These are phyloP conservation scores for Protonibea diacanthus DNA, from an alignment of 2,797 vertebrate genomes.

Conservation along the genomic window DNA sequence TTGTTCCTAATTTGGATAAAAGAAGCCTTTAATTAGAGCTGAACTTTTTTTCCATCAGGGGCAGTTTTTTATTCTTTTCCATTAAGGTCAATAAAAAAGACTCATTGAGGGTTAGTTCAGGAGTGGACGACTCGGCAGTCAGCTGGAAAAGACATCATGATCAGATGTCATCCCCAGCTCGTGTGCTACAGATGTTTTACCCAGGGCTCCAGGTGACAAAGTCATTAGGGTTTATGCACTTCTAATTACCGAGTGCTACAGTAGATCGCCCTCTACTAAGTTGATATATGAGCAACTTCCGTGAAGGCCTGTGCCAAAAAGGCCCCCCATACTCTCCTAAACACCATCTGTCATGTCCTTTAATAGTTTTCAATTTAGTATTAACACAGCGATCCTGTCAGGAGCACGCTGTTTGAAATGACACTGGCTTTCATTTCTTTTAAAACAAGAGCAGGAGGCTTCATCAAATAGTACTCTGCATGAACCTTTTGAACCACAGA, in stretches of 20 bases:
- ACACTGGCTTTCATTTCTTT: conserved; percentile 44
- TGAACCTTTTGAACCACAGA: conserved; percentile 64
- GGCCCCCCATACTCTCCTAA: conserved; percentile 9
- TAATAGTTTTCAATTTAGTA: conserved; percentile 54
- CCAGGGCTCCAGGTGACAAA: conserved; percentile 62
- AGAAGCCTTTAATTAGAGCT: not conserved
- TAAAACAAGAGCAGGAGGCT: conserved; percentile 38
- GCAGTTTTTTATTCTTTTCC: conserved; percentile 13
- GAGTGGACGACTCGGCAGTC: conserved; percentile 18
- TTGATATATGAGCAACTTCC: conserved; percentile 59
- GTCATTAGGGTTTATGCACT: conserved; percentile 58
- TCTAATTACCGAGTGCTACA: conserved; percentile 63
- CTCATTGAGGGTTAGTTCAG: conserved; percentile 24
- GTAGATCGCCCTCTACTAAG: conserved; percentile 22
- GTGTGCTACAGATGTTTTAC: conserved; percentile 61
- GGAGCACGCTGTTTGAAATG: conserved; percentile 23
- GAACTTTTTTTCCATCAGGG: conserved; percentile 13
- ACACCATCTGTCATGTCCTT: conserved; percentile 54
- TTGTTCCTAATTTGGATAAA: not conserved
- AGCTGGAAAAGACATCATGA: conserved; percentile 53
- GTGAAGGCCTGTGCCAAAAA: conserved; percentile 35
- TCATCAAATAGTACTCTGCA: conserved; percentile 44
- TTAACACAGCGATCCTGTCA: conserved; percentile 35
- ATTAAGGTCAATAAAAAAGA: conserved; percentile 13
- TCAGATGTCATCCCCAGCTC: conserved; percentile 54